phyloP scores from a whole-genome alignment of 1,140 invertebrate species.

The Dryas iulia region DNA sequence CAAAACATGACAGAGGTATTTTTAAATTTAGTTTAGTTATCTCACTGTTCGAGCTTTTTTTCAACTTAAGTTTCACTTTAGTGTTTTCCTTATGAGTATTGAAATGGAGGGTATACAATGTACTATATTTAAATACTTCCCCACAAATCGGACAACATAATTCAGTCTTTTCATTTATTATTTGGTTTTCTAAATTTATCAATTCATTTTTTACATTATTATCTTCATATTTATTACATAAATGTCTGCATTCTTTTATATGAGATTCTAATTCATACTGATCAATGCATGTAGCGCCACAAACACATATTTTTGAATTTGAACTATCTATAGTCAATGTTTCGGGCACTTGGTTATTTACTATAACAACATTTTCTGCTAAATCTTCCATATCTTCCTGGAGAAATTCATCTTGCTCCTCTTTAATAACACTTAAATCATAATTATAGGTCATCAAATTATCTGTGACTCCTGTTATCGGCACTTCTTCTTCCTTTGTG shows the following conservation, averaged over 20 bases:
- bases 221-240: not conserved
- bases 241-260: slow-evolving; percentile 11
- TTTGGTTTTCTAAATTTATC: not conserved
- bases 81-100: slow-evolving; percentile 16
- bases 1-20: not conserved
- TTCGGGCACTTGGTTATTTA: not conserved
- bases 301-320: slow-evolving; percentile 4
- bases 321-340: not conserved
- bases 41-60: not conserved
- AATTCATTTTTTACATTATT: not conserved
- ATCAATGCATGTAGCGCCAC: not conserved
- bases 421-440: slow-evolving; percentile 6
- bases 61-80: slow-evolving; percentile 13
- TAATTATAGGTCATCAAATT: not conserved
- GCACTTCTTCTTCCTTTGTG: too few relatives aligned
- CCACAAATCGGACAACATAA: slow-evolving; percentile 16
- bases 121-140: slow-evolving; percentile 3
- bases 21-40: not conserved
- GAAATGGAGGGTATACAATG: slow-evolving; percentile 7
- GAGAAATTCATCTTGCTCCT: slow-evolving; percentile 22
- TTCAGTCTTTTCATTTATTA: not conserved
- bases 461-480: too few relatives aligned
- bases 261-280: not conserved
- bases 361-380: slow-evolving; percentile 1
- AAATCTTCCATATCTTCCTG: slow-evolving; percentile 21